Evolutionary conservation across 64 coral and sea anemone genomes (phyloP).

Genomic region (Acropora yongei): DNA sequence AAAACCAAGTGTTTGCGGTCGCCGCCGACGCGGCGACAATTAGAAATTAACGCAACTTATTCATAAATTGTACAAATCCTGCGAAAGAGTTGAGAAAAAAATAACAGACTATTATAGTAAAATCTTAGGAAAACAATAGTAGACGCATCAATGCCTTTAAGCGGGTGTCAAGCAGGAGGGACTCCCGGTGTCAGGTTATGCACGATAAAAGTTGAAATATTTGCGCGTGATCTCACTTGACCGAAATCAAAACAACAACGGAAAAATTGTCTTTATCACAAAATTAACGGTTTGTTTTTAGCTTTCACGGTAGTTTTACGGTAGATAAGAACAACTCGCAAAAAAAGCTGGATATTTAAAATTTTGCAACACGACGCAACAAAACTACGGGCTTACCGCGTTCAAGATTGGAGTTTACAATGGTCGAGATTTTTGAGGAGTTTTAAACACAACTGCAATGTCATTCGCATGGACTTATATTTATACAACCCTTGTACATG

Average conservation of each 20-base stretch:
- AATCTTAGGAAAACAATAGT: not conserved
- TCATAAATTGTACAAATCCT: not conserved
- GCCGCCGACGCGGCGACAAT: not conserved
- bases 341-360: not conserved
- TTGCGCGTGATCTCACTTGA: conserved; percentile 36
- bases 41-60: not conserved
- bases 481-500: too few species aligned
- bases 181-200: not conserved
- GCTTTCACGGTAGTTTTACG: not conserved
- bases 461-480: too few species aligned
- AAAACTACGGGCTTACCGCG: not conserved
- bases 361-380: not conserved
- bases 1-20: not conserved
- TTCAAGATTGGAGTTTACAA: not conserved
- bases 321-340: not conserved
- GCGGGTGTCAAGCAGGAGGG: not conserved
- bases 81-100: not conserved
- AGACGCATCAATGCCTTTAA: conserved; percentile 30
- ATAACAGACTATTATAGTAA: not conserved
- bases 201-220: not conserved
- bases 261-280: not conserved
- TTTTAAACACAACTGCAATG: too few species aligned
- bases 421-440: too few species aligned
- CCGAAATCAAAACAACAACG: conserved; percentile 10
- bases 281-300: not conserved